Evolutionary conservation across 2,888 invertebrate genomes (phyloP).

Genomic region (Himalopsyche kuldschensis): DNA sequence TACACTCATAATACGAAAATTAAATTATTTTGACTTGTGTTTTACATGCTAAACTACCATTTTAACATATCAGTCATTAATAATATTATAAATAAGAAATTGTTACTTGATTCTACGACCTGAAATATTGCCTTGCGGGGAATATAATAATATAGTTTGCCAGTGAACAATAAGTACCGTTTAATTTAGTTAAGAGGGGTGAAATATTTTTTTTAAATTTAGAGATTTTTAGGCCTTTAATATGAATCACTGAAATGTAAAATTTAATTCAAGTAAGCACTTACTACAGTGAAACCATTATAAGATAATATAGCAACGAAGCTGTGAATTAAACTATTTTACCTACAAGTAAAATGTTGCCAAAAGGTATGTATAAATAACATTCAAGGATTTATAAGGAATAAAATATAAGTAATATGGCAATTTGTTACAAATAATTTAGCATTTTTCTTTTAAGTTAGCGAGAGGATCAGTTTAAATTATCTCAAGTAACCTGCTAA

Average conservation of each 20-base stretch:
- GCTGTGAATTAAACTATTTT: too few species aligned
- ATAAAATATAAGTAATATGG: not conserved
- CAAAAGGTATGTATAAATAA: not conserved
- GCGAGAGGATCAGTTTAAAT: not conserved
- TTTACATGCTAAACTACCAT: not conserved
- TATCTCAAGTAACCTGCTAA: not conserved
- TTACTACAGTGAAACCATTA: too few species aligned
- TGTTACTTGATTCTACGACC: not conserved
- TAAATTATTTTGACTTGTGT: not conserved
- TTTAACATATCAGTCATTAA: not conserved
- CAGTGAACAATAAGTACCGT: too few species aligned
- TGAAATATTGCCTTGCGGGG: not conserved
- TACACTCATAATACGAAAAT: not conserved
- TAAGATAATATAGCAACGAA: too few species aligned
- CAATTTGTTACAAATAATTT: not conserved
- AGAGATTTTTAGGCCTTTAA: too few species aligned
- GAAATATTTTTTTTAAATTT: too few species aligned
- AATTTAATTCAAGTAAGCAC: too few species aligned
- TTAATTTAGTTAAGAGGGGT: too few species aligned
- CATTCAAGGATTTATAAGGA: not conserved
- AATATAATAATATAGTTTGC: not conserved
- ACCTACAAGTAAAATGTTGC: not conserved
- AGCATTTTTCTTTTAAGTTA: not conserved
- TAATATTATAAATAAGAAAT: not conserved
- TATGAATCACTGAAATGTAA: too few species aligned